Percentiles rank a stretch among this genome's conserved stretches.
These are phyloP conservation scores for Porites lobata DNA, from an alignment of 92 coral and sea anemone species.

Conservation along the genomic window DNA sequence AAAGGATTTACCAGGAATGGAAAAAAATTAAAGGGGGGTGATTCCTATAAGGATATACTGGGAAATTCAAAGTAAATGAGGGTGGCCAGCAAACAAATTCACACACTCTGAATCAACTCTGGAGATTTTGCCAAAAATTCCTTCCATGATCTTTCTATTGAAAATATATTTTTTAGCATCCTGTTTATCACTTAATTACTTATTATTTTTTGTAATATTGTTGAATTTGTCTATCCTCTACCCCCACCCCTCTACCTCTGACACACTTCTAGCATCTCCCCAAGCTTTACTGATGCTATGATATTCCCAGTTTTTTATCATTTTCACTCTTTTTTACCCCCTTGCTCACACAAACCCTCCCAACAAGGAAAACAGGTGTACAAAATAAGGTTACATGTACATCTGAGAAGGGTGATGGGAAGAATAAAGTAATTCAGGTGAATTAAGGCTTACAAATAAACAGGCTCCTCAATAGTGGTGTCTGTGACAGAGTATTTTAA, in stretches of 20 bases:
- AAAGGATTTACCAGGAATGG: too few relatives aligned
- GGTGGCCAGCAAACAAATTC: constrained; percentile 38
- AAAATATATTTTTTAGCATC: constrained; percentile 22
- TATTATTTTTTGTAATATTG: background rate
- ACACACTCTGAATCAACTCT: constrained; percentile 33
- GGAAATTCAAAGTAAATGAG: constrained; percentile 22
- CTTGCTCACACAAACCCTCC: constrained; percentile 38
- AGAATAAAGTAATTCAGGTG: too few relatives aligned
- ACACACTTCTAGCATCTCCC: too few relatives aligned
- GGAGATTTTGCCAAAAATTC: background rate
- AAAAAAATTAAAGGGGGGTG: background rate
- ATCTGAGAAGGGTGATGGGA: background rate
- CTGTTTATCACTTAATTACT: constrained; percentile 27
- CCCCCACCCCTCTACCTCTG: too few relatives aligned
- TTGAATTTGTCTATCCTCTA: too few relatives aligned
- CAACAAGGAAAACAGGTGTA: constrained; percentile 21
- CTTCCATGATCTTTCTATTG: constrained; percentile 14
- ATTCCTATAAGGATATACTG: constrained; percentile 26
- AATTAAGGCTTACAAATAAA: too few relatives aligned
- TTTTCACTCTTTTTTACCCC: constrained; percentile 25
- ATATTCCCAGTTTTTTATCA: constrained; percentile 1
- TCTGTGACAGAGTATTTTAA: too few relatives aligned
- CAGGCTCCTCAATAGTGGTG: too few relatives aligned
- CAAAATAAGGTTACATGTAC: constrained; percentile 30
- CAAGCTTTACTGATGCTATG: too few relatives aligned